Percentiles rank a stretch among this genome's conserved stretches.
Conservation (phyloP, 2,113 vertebrate species). For the Opisthocomus hoazin region DNA sequence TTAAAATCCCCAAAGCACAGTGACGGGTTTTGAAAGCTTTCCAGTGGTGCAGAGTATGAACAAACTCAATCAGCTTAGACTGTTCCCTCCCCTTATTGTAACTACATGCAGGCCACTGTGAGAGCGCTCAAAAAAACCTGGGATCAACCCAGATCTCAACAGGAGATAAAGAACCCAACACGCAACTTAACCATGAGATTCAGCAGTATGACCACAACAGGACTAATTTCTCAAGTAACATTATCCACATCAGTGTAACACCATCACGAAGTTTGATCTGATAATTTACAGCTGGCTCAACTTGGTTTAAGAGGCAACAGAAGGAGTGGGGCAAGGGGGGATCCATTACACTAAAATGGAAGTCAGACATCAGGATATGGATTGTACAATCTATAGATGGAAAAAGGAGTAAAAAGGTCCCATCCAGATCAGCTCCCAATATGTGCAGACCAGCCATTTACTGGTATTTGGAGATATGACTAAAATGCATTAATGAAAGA, state of each 20-base stretch:
- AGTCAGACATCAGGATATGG: background rate
- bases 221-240: background rate
- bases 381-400: background rate
- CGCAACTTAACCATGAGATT: background rate
- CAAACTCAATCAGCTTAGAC: background rate
- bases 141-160: background rate
- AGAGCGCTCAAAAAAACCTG: background rate
- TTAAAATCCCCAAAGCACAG: slow-evolving; percentile 51
- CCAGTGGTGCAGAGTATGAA: background rate
- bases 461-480: background rate
- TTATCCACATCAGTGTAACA: background rate
- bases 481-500: slow-evolving; percentile 30
- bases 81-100: background rate
- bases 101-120: background rate
- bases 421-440: slow-evolving; percentile 6
- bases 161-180: background rate
- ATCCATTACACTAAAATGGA: background rate
- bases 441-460: background rate
- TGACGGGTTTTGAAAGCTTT: slow-evolving; percentile 48
- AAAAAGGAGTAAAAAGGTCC: background rate
- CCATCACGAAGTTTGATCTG: background rate
- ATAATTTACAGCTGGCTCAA: background rate
- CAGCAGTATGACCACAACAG: background rate
- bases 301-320: background rate
- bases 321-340: background rate